Conservation (phyloP, 2,888 invertebrate species). For the Epirrhoe alternata region DNA sequence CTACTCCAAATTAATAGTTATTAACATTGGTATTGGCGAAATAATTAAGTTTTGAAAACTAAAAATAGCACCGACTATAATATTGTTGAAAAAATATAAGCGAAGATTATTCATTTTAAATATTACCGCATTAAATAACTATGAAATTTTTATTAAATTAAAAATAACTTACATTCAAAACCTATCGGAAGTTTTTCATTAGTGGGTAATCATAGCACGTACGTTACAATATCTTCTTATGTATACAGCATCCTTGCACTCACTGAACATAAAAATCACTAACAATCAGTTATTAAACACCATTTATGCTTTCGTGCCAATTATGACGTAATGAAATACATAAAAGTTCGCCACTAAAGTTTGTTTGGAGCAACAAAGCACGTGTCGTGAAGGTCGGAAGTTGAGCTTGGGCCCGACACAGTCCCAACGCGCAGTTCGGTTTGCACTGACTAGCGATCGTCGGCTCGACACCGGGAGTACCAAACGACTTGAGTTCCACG, state of each 20-base stretch:
- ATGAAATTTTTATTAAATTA: too few relatives aligned
- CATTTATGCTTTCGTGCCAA: too few relatives aligned
- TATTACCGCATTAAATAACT: too few relatives aligned
- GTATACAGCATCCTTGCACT: constrained; percentile 60
- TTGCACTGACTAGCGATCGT: constrained; percentile 61
- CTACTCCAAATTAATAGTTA: too few relatives aligned
- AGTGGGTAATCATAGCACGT: constrained; percentile 27
- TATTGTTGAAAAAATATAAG: too few relatives aligned
- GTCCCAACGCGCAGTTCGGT: constrained; percentile 57
- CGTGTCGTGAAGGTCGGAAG: constrained; percentile 57
- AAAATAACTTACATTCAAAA: constrained; percentile 20
- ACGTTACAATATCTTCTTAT: constrained; percentile 47
- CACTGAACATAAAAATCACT: constrained; percentile 71
- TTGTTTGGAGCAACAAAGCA: constrained; percentile 47
- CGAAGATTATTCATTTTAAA: too few relatives aligned
- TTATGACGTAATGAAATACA: not conserved
- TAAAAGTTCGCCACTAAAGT: constrained; percentile 59
- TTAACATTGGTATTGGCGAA: too few relatives aligned
- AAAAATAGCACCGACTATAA: too few relatives aligned
- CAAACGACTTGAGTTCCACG: constrained; percentile 65
- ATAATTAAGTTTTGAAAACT: too few relatives aligned
- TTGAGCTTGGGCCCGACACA: constrained; percentile 62
- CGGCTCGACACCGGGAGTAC: constrained; percentile 52
- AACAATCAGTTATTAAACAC: constrained; percentile 35
- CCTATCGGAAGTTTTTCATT: constrained; percentile 10